phyloP scores from a whole-genome alignment of 2,888 invertebrate species.

The Ennomos fuscantarius region DNA sequence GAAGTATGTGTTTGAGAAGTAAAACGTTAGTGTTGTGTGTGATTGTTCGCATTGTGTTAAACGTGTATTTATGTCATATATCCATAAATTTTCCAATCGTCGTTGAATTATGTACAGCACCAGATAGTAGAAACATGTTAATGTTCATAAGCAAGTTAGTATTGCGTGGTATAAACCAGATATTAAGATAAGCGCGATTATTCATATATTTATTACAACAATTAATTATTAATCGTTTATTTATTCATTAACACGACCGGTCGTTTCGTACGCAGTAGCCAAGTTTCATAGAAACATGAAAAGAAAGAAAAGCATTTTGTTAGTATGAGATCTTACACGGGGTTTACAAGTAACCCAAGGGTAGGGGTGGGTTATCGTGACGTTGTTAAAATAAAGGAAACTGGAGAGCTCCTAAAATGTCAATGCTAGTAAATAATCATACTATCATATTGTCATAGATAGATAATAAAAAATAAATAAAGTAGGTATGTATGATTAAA shows the following conservation, averaged over 20 bases:
- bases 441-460: too few relatives aligned
- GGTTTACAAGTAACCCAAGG: constrained; percentile 31
- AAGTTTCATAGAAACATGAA: constrained; percentile 85
- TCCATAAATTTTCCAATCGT: constrained; percentile 24
- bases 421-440: too few relatives aligned
- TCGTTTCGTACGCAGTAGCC: constrained; percentile 74
- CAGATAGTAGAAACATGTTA: constrained; percentile 48
- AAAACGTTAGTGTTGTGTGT: too few relatives aligned
- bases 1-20: too few relatives aligned
- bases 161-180: constrained; percentile 82
- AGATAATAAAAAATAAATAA: too few relatives aligned
- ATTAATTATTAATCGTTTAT: constrained; percentile 42
- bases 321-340: constrained; percentile 74
- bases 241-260: constrained; percentile 63
- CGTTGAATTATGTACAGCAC: constrained; percentile 59
- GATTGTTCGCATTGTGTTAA: too few relatives aligned
- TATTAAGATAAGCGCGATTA: constrained; percentile 76
- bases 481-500: too few relatives aligned
- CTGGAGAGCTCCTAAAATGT: too few relatives aligned
- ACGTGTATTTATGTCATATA: too few relatives aligned
- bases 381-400: not conserved
- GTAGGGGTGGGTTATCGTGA: constrained; percentile 6
- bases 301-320: constrained; percentile 84
- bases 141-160: constrained; percentile 78
- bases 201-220: constrained; percentile 43